Evolutionary conservation across 2,113 vertebrate genomes (phyloP).

Genomic region (Lipotes vexillifer): DNA sequence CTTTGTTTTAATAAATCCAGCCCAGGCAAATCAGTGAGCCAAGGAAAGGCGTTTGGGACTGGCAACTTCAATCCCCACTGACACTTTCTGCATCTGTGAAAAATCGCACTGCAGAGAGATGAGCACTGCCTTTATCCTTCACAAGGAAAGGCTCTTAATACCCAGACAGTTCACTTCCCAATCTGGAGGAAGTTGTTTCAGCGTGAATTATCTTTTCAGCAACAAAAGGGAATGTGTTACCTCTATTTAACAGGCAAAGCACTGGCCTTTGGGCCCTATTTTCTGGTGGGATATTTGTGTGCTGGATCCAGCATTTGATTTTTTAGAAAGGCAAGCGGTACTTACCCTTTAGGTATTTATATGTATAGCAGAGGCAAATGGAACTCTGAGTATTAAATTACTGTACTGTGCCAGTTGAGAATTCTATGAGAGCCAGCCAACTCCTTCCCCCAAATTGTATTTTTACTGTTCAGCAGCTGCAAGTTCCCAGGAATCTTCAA

Average conservation of each 20-base stretch:
- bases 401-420: conserved; percentile 38
- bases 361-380: conserved; percentile 45
- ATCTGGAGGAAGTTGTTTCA: conserved; percentile 25
- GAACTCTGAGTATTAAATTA: conserved; percentile 57
- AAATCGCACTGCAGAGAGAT: conserved; percentile 44
- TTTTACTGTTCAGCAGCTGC: conserved; percentile 61
- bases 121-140: conserved; percentile 18
- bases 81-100: conserved; percentile 39
- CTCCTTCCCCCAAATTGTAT: conserved; percentile 45
- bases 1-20: conserved; percentile 39
- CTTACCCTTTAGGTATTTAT: conserved; percentile 63
- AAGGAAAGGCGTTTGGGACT: neutral
- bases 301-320: neutral
- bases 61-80: neutral
- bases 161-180: neutral
- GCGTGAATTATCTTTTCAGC: conserved; percentile 29
- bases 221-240: neutral
- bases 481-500: conserved; percentile 58
- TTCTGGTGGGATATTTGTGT: conserved; percentile 39
- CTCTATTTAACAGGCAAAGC: neutral
- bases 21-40: conserved; percentile 6
- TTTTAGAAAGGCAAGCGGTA: conserved; percentile 61
- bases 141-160: neutral
- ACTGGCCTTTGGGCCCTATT: conserved; percentile 33
- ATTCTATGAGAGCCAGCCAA: conserved; percentile 11